Conservation (phyloP, 2,888 invertebrate genomes). For the Augochlorella aurata region DNA sequence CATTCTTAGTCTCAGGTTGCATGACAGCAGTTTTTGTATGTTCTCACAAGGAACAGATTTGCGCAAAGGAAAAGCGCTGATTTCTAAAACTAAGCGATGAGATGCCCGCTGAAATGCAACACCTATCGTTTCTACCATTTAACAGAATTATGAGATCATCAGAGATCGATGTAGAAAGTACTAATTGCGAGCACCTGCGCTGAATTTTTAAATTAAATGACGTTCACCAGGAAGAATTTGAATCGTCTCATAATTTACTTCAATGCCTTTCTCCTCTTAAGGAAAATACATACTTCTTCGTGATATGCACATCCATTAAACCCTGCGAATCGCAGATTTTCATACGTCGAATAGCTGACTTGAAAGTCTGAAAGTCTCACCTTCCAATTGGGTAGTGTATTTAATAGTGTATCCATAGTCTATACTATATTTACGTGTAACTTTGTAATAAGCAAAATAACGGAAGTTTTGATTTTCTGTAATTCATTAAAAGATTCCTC, state of each 20-base stretch:
- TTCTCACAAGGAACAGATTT: background rate
- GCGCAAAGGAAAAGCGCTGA: background rate
- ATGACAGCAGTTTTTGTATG: background rate
- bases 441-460: no score
- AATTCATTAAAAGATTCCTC: no score
- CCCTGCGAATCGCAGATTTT: background rate
- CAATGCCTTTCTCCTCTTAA: slow-evolving; percentile 39
- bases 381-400: background rate
- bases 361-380: background rate
- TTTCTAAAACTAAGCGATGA: background rate
- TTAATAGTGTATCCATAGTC: no score
- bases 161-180: slow-evolving; percentile 9
- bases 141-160: background rate
- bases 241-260: slow-evolving; percentile 30
- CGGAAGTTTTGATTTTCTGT: no score
- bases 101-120: background rate
- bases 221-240: slow-evolving; percentile 54
- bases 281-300: slow-evolving; percentile 6
- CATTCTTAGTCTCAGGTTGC: background rate
- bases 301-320: background rate
- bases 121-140: background rate
- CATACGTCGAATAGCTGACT: background rate
- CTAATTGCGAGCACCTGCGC: slow-evolving; percentile 2
- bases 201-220: slow-evolving; percentile 37
- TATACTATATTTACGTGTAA: background rate